phyloP scores from a whole-genome alignment of 2,113 vertebrate genomes.

The Anolis sagrei region DNA sequence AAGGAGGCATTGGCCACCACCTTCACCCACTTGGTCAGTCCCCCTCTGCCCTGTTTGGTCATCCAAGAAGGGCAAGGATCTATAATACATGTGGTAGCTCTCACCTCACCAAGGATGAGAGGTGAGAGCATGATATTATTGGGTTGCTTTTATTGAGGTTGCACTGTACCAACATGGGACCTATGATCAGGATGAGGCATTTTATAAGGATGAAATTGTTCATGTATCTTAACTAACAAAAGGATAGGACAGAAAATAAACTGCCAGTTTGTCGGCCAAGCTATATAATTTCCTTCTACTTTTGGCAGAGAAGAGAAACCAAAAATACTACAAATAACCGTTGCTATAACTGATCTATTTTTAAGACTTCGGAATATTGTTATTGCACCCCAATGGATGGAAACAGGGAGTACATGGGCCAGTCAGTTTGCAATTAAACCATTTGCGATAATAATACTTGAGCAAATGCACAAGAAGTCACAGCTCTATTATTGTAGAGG shows the following conservation, averaged over 20 bases:
- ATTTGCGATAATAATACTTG: not conserved
- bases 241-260: not conserved
- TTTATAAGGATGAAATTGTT: not conserved
- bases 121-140: not conserved
- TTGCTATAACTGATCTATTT: not conserved
- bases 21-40: too few relatives aligned
- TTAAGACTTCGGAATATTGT: not conserved
- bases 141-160: constrained; percentile 21
- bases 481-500: not conserved
- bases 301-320: not conserved
- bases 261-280: not conserved
- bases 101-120: too few relatives aligned
- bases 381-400: not conserved
- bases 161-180: not conserved
- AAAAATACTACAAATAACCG: not conserved
- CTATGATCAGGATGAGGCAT: not conserved
- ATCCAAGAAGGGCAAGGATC: too few relatives aligned
- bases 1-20: too few relatives aligned
- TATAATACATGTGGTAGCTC: too few relatives aligned
- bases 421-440: not conserved
- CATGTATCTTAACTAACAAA: not conserved
- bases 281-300: not conserved
- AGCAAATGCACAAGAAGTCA: not conserved
- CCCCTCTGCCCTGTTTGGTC: too few relatives aligned
- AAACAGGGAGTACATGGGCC: not conserved